phyloP scores from a whole-genome alignment of 92 coral and sea anemone species.

The Heteractis magnifica region DNA sequence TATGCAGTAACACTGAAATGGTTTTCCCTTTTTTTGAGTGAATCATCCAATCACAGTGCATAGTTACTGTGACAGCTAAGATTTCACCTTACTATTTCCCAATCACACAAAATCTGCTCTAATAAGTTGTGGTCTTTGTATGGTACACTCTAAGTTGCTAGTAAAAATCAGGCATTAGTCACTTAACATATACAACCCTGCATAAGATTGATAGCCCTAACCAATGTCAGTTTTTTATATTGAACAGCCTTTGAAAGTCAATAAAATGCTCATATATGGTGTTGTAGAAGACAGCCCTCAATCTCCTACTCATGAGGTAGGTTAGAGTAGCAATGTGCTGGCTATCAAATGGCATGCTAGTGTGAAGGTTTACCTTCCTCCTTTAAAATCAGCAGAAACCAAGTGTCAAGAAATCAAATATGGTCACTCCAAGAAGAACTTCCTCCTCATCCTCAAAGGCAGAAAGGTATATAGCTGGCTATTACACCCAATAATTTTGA shows the following conservation, averaged over 20 bases:
- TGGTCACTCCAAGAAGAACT: conserved; percentile 8
- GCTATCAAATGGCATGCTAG: neutral
- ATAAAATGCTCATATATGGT: conserved; percentile 24
- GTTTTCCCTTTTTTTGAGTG: no score
- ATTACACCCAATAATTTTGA: neutral
- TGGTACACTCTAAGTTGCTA: no score
- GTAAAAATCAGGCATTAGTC: neutral
- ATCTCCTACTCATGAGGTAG: neutral
- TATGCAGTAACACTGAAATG: no score
- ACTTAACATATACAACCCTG: no score
- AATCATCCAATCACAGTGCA: no score
- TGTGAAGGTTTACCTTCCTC: neutral
- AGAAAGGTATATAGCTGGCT: conserved; percentile 1
- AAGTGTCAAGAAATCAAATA: conserved; percentile 5
- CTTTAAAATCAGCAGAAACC: neutral
- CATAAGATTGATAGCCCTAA: no score
- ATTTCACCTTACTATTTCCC: no score
- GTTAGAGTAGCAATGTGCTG: neutral
- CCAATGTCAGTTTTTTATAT: neutral
- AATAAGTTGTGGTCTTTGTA: no score
- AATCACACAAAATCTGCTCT: no score
- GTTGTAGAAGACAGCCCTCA: neutral
- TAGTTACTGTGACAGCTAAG: no score
- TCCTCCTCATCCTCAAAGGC: conserved; percentile 7
- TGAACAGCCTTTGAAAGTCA: conserved; percentile 20